These are phyloP conservation scores for Smutsia temminckii DNA, from an alignment of 2,797 vertebrate species.

Conservation along the genomic window DNA sequence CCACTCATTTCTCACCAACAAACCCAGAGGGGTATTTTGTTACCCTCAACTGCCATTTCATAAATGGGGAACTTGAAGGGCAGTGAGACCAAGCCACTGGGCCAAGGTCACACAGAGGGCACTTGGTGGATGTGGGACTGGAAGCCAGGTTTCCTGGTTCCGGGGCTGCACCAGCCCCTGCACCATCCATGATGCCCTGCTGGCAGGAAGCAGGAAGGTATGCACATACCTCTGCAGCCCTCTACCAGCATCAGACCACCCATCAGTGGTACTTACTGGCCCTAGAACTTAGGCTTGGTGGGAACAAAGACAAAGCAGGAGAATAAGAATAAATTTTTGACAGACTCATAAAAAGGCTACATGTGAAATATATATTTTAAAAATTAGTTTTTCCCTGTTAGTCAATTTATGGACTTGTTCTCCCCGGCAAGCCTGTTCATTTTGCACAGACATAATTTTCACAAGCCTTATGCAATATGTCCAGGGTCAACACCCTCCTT, in stretches of 20 bases:
- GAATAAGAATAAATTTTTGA: conserved; percentile 28
- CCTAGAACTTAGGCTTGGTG: background rate
- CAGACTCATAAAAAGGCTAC: conserved; percentile 15
- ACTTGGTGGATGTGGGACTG: background rate
- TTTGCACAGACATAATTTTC: conserved; percentile 42
- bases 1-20: background rate
- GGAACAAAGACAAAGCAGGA: background rate
- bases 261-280: background rate
- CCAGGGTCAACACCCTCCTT: background rate
- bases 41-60: background rate
- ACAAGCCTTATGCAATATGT: background rate
- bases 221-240: background rate
- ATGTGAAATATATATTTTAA: conserved; percentile 32
- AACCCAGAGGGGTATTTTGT: background rate
- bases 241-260: background rate
- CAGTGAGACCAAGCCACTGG: background rate
- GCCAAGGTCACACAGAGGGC: background rate
- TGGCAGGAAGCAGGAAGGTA: background rate
- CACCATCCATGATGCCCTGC: accelerated
- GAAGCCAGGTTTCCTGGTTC: background rate
- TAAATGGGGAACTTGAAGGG: background rate
- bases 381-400: background rate
- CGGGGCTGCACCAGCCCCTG: no score
- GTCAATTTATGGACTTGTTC: conserved; percentile 24
- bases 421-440: background rate